Percentiles rank a stretch among this genome's conserved stretches.
These are phyloP conservation scores for Bothrops jararaca DNA, from an alignment of 2,113 vertebrate species.

Conservation along the genomic window DNA sequence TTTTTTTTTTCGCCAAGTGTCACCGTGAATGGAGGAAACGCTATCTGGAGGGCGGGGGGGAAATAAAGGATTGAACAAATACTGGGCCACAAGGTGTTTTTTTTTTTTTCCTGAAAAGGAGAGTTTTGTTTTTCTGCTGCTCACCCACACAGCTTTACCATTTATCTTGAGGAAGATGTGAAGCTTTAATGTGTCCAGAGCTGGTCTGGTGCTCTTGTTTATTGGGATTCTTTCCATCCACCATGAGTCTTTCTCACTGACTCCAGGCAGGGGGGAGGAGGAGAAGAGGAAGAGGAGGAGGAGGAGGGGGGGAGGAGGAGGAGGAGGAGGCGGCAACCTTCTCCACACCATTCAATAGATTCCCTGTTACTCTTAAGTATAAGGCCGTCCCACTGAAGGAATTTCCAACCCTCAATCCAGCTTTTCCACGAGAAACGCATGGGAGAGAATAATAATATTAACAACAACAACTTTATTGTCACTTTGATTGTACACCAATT, in stretches of 20 bases:
- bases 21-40: constrained; percentile 43
- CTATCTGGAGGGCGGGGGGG: constrained; percentile 36
- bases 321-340: neutral
- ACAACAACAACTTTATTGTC: no score
- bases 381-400: neutral
- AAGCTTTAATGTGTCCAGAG: neutral
- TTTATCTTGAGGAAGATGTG: neutral
- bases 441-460: neutral
- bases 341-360: neutral
- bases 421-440: neutral
- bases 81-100: neutral
- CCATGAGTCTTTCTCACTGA: neutral
- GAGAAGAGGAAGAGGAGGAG: neutral
- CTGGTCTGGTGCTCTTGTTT: neutral
- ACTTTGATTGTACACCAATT: no score
- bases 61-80: constrained; percentile 9
- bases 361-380: neutral
- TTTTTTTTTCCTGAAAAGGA: neutral
- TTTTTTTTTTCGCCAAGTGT: neutral
- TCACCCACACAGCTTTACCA: neutral
- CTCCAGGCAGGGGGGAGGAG: neutral
- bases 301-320: no score
- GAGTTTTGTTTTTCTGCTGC: neutral
- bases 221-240: neutral
- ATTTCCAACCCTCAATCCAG: neutral